A percentile compares a stretch with the other conserved stretches of the same genome.
phyloP scores from a whole-genome alignment of 2,797 vertebrate genomes.

The Orestias chungarensis region DNA sequence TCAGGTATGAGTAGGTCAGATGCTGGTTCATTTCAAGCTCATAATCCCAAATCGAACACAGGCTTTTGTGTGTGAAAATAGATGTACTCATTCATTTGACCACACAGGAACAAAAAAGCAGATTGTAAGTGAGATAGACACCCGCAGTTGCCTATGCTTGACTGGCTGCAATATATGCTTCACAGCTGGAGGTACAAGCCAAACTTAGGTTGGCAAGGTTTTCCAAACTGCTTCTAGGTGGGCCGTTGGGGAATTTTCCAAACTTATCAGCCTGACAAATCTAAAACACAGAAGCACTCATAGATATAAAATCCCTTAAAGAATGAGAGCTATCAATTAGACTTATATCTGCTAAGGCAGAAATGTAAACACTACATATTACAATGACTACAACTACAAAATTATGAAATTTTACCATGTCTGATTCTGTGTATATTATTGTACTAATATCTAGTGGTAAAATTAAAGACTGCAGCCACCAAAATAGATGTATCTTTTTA shows the following conservation, averaged over 20 bases:
- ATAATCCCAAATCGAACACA: constrained; percentile 23
- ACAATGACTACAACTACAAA: too few species aligned
- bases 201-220: constrained; percentile 42
- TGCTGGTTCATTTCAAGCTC: constrained; percentile 22
- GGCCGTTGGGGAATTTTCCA: constrained; percentile 34
- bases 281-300: constrained; percentile 20
- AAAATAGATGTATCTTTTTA: not conserved
- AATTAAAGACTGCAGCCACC: not conserved
- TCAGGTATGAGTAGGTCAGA: constrained; percentile 7
- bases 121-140: constrained; percentile 64
- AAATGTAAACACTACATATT: constrained; percentile 27
- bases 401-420: not conserved
- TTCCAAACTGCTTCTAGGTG: constrained; percentile 62
- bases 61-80: constrained; percentile 35
- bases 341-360: not conserved
- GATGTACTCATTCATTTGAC: constrained; percentile 31
- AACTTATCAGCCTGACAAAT: constrained; percentile 52
- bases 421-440: too few species aligned
- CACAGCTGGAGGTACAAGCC: constrained; percentile 57
- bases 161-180: constrained; percentile 61
- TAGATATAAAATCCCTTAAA: constrained; percentile 5
- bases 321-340: constrained; percentile 8
- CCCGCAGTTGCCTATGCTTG: constrained; percentile 51
- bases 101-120: constrained; percentile 34
- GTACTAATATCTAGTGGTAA: not conserved